Conservation (phyloP, 2,113 vertebrate genomes). For the Gymnogyps californianus region DNA sequence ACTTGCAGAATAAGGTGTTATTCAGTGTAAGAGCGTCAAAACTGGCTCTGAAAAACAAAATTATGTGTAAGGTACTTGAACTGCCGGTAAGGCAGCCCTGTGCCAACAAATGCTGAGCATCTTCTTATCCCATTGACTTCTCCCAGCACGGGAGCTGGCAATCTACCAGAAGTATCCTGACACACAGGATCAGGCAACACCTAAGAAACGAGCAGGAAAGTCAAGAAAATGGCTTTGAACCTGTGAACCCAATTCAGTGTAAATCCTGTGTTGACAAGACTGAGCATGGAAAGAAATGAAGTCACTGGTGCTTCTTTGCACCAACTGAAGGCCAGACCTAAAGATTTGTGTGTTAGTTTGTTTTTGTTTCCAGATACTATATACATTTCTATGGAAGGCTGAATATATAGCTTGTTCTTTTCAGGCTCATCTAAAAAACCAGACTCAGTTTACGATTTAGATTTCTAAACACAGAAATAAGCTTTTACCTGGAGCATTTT, state of each 20-base stretch:
- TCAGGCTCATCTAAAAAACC: neutral
- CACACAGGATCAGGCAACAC: conserved; percentile 20
- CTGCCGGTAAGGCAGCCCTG: neutral
- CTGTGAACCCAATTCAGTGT: neutral
- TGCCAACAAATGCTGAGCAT: neutral
- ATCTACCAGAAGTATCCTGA: conserved; percentile 2
- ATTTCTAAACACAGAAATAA: conserved; percentile 10
- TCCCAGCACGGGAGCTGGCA: neutral
- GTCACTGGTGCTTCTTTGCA: neutral
- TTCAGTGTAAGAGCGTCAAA: neutral
- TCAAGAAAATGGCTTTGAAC: conserved; percentile 27
- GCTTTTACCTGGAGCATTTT: neutral
- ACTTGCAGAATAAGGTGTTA: neutral
- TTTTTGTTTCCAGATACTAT: neutral
- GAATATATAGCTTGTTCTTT: neutral
- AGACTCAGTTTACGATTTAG: neutral
- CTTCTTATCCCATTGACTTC: conserved; percentile 1
- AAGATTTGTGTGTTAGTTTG: neutral
- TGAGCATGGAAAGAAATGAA: neutral
- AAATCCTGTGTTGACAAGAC: conserved; percentile 6
- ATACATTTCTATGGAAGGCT: neutral
- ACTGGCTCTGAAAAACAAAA: neutral
- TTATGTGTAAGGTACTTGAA: neutral
- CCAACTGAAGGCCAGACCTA: neutral
- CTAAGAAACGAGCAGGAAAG: conserved; percentile 6